Percentiles rank a stretch among this genome's conserved stretches.
Conservation (phyloP, 53 echinoderm and acorn worm genomes). For the Stichopus horrens region DNA sequence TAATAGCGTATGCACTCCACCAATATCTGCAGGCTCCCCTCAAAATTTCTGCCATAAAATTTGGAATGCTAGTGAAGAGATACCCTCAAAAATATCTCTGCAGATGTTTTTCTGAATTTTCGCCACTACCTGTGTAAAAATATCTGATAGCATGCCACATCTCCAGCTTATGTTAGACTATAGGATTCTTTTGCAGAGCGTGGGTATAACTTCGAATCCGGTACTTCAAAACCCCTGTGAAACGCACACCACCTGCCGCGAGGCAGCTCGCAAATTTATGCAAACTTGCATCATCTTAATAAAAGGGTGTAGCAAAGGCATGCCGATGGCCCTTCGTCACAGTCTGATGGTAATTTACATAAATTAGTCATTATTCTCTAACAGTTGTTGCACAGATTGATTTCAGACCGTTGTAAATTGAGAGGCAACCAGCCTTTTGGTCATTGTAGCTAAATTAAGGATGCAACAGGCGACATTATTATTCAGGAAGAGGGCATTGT, state of each 20-base stretch:
- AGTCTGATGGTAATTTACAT: background rate
- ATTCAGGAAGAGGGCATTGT: no score
- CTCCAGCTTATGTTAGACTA: background rate
- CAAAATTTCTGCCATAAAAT: background rate
- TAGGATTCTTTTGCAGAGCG: background rate
- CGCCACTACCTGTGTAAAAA: background rate
- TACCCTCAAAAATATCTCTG: background rate
- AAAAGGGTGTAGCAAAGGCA: background rate
- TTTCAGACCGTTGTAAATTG: background rate
- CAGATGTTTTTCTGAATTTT: background rate
- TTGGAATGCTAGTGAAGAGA: background rate
- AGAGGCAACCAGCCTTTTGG: background rate
- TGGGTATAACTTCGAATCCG: background rate
- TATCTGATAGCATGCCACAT: no score
- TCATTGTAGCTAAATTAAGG: background rate
- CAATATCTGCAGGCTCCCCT: background rate
- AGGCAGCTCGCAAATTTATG: constrained; percentile 7
- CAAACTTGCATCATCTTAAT: background rate
- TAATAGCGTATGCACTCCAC: background rate
- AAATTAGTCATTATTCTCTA: background rate
- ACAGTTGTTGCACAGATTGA: background rate
- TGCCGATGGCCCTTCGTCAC: background rate
- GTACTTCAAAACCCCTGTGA: background rate
- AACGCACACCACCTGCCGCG: background rate
- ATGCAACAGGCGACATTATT: no score